Base-by-base conservation (phyloP, 2,888 invertebrate species). In the Trissolcus brochymenae region DNA sequence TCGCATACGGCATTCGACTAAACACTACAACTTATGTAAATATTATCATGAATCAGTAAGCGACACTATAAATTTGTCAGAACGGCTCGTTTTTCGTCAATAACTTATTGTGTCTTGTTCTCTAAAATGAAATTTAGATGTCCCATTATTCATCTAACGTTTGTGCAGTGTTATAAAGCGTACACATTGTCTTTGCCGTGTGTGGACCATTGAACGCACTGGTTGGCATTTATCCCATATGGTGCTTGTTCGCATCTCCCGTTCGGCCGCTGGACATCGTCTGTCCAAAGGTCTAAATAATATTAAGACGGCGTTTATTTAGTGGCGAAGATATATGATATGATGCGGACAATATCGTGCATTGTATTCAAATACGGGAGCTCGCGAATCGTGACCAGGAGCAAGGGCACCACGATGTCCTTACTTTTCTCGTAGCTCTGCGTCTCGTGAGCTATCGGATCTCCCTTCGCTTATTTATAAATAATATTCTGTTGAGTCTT, bases 311-410 rank as follows among this genome's bases (percentile, higher is more conserved):
- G 87, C 86, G 86, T 89, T 89, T 89, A 88, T 88, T 89, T 88
- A 89, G 83, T 86, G 82, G 81, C 82, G 78, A 85, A 89, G 89
- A 89, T 89, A 89, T 89, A 89, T 89, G 89, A 89, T 88, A 89
- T 89, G 87, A 89, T 86, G 87, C 86, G 86, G 88, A 89, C 89
- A 89, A 89, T 89, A 89, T 89, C 88, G 88, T 88, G 89, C 89
- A 89, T 88, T 89, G 89, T 89, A 89, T 89, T 89, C 89, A 89
- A 89, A 89, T 89, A 88, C 88, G 80, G 88, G 87, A 87, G 88
- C 86, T 81, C 85, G 84, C 83, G 85, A 88, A 84, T 89, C 89
- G 88, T 89, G 88, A 89, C 89, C 89, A 84, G 86, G 84, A 88
- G 87, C 77, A 80, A 81, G 78, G 79, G 79, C 79, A 73, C 75